These are phyloP conservation scores for Idaea biselata DNA, from an alignment of 2,888 invertebrate genomes.

Conservation along the genomic window DNA sequence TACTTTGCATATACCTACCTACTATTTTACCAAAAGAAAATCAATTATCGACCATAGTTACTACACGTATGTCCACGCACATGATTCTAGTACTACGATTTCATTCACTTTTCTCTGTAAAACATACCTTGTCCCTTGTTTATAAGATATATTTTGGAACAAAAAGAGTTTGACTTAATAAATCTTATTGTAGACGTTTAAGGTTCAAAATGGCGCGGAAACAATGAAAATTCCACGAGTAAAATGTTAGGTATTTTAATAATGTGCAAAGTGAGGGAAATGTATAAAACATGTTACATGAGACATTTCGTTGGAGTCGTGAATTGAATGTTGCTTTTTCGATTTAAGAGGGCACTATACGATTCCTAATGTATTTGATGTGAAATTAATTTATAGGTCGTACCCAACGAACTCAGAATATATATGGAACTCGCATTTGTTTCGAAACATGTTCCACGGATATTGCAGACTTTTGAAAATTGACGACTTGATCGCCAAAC, in stretches of 20 bases:
- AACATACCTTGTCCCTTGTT: background rate
- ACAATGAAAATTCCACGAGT: conserved; percentile 16
- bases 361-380: background rate
- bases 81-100: conserved; percentile 28
- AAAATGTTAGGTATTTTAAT: conserved; percentile 41
- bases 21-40: conserved; percentile 39
- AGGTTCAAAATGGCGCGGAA: conserved; percentile 15
- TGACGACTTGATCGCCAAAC: too few relatives aligned
- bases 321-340: conserved; percentile 24
- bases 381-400: background rate
- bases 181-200: conserved; percentile 13
- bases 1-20: conserved; percentile 11
- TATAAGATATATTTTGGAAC: conserved; percentile 4
- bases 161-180: conserved; percentile 1
- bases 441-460: too few relatives aligned
- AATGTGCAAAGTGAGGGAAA: conserved; percentile 39
- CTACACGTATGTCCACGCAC: conserved; percentile 27
- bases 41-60: conserved; percentile 34
- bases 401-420: too few relatives aligned
- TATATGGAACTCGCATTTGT: too few relatives aligned
- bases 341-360: background rate
- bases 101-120: background rate
- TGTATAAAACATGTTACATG: conserved; percentile 29
- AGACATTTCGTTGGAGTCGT: conserved; percentile 23
- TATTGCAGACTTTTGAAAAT: too few relatives aligned